Evolutionary conservation across 2,888 invertebrate genomes (phyloP), one percentile per base, ranked within the genome.

Genomic region (Sarcophaga rosellei): DNA sequence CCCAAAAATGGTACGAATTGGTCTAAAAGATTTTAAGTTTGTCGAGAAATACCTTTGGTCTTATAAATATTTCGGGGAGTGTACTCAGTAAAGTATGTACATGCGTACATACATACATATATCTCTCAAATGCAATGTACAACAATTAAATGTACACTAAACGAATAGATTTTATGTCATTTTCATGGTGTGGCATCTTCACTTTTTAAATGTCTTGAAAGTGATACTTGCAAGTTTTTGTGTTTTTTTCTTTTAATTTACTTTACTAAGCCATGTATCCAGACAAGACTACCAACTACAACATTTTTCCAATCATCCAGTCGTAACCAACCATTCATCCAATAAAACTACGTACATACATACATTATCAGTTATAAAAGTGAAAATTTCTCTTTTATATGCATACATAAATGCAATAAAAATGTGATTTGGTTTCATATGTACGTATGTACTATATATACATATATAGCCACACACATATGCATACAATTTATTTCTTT

Each of bases 201-300:
- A n/a, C 10, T 65, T 75, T 66, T 12, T 35, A 6, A 73, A 61
- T 77, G 45, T 44, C 68, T 83, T 66, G 77, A 83, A 83, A 83
- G 73, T 78, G 53, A 83, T 83, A 45, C 35, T 12, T 35, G 63
- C 74, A 21, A 45, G 74, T 84, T 75, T 53, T 79, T 84, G 83
- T 74, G 78, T 66, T 59, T 83, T 83, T 77, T 73, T 83, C 66
- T 21, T 62, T 68, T 62, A 73, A 45, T 76, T 75, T 35, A 35
- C 47, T 63, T 65, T 65, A 66, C 53, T 35, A 20, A 53, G n/a
- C n/a, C 47, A 53, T 47, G 6, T n/a, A 53, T 53, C 4, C 47
- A 47, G 12, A 47, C 11, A 47, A 11, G 47, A 47, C n/a, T n/a
- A n/a, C n/a, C n/a, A 47, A 15, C 4, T 11, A 4, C n/a, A 66